Conservation (phyloP, 2,113 vertebrate genomes). For the Ivindomyrus marchei region DNA sequence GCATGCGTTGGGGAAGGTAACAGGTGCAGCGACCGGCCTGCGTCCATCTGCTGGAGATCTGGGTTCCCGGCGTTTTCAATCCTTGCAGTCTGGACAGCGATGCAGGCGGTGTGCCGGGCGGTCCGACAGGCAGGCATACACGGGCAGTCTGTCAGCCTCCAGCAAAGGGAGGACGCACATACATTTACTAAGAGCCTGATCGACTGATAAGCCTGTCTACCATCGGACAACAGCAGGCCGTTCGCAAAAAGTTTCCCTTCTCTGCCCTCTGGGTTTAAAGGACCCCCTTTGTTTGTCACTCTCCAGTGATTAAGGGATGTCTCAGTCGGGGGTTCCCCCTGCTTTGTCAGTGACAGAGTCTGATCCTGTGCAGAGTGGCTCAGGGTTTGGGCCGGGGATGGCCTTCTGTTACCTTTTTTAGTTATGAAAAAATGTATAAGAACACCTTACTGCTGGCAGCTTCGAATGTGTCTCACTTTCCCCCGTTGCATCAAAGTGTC, state of each 20-base stretch:
- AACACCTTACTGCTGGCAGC: slow-evolving; percentile 44
- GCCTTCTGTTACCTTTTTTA: slow-evolving; percentile 19
- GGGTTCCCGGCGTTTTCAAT: neutral
- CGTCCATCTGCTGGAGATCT: slow-evolving; percentile 17
- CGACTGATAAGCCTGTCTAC: slow-evolving; percentile 25
- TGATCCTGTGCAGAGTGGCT: slow-evolving; percentile 40
- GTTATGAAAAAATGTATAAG: slow-evolving; percentile 45
- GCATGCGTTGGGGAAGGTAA: neutral
- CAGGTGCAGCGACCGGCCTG: neutral
- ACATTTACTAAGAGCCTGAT: slow-evolving; percentile 3
- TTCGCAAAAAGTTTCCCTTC: neutral
- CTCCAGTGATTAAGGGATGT: slow-evolving; percentile 42
- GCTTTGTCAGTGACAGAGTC: slow-evolving; percentile 35
- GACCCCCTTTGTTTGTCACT: slow-evolving; percentile 14
- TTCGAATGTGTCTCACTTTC: slow-evolving; percentile 27
- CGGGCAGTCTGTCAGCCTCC: neutral
- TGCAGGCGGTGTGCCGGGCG: neutral
- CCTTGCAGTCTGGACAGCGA: neutral
- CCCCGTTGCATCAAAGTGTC: slow-evolving; percentile 33
- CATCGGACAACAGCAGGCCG: slow-evolving; percentile 21
- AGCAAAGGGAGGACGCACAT: neutral
- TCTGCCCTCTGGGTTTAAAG: slow-evolving; percentile 1
- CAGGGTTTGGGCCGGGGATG: slow-evolving; percentile 32
- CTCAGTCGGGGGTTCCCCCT: slow-evolving; percentile 23
- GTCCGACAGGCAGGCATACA: neutral